Evolutionary conservation across 2,113 vertebrate genomes (phyloP).

Genomic region (Falco punctatus): DNA sequence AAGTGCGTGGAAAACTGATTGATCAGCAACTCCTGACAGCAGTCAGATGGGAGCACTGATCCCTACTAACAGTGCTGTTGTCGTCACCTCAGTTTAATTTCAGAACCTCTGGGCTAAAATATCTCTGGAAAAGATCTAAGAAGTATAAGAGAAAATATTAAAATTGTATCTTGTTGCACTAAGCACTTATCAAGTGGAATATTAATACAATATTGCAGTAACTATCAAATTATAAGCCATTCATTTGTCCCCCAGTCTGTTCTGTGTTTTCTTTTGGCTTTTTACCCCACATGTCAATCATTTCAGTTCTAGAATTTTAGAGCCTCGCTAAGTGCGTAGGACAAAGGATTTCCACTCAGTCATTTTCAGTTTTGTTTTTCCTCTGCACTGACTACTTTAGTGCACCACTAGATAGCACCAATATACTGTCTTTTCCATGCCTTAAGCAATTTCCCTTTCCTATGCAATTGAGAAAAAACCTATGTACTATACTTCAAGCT

Average conservation of each 20-base stretch:
- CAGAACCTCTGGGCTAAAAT: neutral
- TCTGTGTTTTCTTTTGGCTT: neutral
- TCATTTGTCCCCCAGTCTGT: neutral
- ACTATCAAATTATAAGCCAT: neutral
- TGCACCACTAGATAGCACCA: constrained; percentile 79
- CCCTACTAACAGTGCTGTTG: neutral
- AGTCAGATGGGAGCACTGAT: neutral
- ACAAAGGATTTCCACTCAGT: neutral
- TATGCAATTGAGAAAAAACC: neutral
- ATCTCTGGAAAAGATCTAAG: neutral
- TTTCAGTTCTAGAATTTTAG: neutral
- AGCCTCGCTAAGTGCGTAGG: neutral
- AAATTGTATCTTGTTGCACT: neutral
- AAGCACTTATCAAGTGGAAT: neutral
- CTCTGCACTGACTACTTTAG: constrained; percentile 26
- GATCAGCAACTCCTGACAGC: neutral
- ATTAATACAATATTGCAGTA: neutral
- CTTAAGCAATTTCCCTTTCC: neutral
- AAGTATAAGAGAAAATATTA: neutral
- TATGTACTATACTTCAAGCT: constrained; percentile 7
- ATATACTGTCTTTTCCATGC: constrained; percentile 40
- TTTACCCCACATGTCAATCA: neutral
- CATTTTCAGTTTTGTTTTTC: constrained; percentile 46
- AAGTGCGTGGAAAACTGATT: neutral
- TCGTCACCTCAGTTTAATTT: neutral